Conservation (phyloP, 2,888 invertebrate species). For the Pyrrhia umbra region DNA sequence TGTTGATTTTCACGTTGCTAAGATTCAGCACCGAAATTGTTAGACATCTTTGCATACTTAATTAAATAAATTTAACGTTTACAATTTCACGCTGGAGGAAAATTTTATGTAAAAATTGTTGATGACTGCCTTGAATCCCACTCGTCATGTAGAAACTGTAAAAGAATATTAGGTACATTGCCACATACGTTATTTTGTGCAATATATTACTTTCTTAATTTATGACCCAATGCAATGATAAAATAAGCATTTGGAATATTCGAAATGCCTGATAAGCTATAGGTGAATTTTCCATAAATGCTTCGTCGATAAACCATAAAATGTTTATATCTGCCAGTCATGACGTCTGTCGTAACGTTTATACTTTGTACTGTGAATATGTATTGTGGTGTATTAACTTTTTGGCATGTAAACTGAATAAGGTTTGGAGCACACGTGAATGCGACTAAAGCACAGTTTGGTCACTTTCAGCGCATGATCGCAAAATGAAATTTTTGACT, state of each 20-base stretch:
- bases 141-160: background rate
- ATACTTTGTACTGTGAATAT: conserved; percentile 42
- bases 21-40: conserved; percentile 25
- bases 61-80: background rate
- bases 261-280: conserved; percentile 46
- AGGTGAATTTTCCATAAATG: conserved; percentile 50
- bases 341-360: conserved; percentile 54
- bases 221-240: conserved; percentile 55
- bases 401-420: conserved; percentile 37
- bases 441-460: background rate
- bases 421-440: background rate
- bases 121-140: background rate
- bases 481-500: no score
- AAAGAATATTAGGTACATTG: background rate
- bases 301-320: conserved; percentile 72
- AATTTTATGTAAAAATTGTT: background rate
- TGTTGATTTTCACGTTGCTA: conserved; percentile 44
- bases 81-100: background rate
- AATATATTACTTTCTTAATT: conserved; percentile 37
- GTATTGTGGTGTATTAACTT: conserved; percentile 54
- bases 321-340: conserved; percentile 67
- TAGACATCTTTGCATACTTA: background rate
- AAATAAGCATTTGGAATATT: conserved; percentile 55
- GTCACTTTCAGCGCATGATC: background rate
- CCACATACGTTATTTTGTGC: background rate